Percentiles rank a stretch among this genome's conserved stretches.
Evolutionary conservation across 2,113 vertebrate species (phyloP).

Genomic region (Hippocampus mohnikei): DNA sequence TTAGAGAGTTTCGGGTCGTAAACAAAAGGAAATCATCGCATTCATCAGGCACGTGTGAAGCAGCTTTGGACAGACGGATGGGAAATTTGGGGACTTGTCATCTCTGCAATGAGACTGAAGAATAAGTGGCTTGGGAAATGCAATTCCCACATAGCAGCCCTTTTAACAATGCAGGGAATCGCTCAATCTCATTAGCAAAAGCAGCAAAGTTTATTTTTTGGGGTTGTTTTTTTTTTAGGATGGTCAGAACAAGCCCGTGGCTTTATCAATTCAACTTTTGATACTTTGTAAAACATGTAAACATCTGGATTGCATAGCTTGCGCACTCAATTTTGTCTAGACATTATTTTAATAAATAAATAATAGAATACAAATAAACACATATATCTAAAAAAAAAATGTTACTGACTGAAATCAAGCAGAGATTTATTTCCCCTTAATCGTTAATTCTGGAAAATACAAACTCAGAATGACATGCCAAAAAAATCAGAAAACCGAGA

Average conservation of each 20-base stretch:
- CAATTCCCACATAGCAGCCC: conserved; percentile 50
- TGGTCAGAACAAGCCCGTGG: not conserved
- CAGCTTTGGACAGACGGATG: conserved; percentile 29
- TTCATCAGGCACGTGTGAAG: conserved; percentile 17
- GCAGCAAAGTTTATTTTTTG: not conserved
- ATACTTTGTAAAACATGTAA: too few species aligned
- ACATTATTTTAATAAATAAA: too few species aligned
- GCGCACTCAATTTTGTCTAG: too few species aligned
- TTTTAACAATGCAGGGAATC: not conserved
- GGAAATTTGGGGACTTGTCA: conserved; percentile 27
- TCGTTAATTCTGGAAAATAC: too few species aligned
- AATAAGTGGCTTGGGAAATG: conserved; percentile 57
- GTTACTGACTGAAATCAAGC: not conserved
- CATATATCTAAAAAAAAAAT: too few species aligned
- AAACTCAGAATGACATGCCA: too few species aligned
- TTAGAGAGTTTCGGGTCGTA: conserved; percentile 31
- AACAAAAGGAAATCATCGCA: conserved; percentile 43
- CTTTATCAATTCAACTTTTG: too few species aligned
- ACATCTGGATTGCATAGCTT: too few species aligned
- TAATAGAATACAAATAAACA: too few species aligned
- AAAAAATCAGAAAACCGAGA: too few species aligned
- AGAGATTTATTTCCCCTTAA: too few species aligned
- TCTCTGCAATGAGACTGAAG: conserved; percentile 22
- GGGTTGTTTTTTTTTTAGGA: not conserved
- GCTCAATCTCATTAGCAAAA: not conserved